Base-by-base conservation (phyloP, 2,797 vertebrate species). In the Malacoctenus gilli region DNA sequence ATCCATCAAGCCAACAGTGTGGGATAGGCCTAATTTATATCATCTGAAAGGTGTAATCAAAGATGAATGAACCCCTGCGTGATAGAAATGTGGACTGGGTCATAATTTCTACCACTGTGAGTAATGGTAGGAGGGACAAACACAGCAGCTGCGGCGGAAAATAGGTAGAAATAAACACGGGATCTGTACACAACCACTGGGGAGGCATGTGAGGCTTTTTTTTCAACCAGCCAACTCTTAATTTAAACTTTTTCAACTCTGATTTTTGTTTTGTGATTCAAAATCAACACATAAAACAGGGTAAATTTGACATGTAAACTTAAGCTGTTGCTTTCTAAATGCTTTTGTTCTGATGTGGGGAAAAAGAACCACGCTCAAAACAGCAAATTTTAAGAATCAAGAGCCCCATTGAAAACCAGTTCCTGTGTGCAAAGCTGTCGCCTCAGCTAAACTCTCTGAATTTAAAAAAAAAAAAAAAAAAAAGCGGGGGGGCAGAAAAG, bases 1-100 rank as follows among this genome's bases (percentile, higher is more conserved):
- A 90, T 91, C 89, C 87, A 91, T 90, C 89, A 90, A 74, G 80
- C 79, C 73, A 85, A 79, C 81, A 86, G 75, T 62, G 77, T 66
- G 84, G 84, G 82, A 91, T 83, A 89, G 87, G 84, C 73, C 86
- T 89, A 88, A 89, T 91, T 90, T 90, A 90, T 89, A 89, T 90
- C 82, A 85, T 85, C 71, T 89, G 87, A 91, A 88, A 90, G 89
- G 86, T 90, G 87, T 89, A 89, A 91, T 90, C 88, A 89, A 90
- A 90, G 85, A 90, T 83, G 78, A 89, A 91, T 91, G 89, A 89
- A 85, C 86, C 86, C 52, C 75, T 60, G 77, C 62, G 20, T 87
- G 85, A 87, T 85, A 87, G 87, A 88, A 91, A 89, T 89, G 89
- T 84, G 84, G 52, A 20, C 82, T 54, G 79, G 84, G 75, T 83